Percentiles rank a stretch among this genome's conserved stretches.
Evolutionary conservation across 2,888 invertebrate species (phyloP).

Genomic region (Anoplius nigerrimus): DNA sequence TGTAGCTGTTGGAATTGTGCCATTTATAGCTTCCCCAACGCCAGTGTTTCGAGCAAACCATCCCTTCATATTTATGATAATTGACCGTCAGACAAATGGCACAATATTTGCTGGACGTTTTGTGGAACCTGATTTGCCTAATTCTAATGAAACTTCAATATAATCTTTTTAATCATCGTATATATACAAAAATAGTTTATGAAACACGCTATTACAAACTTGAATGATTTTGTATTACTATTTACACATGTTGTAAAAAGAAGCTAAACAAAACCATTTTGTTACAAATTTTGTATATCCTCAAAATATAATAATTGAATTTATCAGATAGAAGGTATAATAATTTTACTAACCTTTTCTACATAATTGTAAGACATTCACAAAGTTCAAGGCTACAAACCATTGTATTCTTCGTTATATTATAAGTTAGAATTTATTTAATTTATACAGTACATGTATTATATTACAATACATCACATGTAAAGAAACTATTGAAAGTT

Average conservation of each 20-base stretch:
- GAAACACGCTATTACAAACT: neutral
- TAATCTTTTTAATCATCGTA: neutral
- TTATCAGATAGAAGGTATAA: no score
- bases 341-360: no score
- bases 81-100: slow-evolving; percentile 77
- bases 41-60: slow-evolving; percentile 78
- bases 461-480: neutral
- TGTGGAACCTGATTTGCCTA: slow-evolving; percentile 73
- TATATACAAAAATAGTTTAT: neutral
- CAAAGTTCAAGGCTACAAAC: neutral
- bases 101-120: slow-evolving; percentile 82
- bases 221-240: neutral
- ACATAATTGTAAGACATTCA: neutral
- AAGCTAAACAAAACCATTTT: no score
- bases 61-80: slow-evolving; percentile 81
- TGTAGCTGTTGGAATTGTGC: slow-evolving; percentile 78
- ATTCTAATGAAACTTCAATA: neutral
- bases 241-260: no score
- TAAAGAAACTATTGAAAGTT: slow-evolving; percentile 11
- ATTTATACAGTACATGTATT: slow-evolving; percentile 10
- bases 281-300: no score
- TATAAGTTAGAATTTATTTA: neutral
- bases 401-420: neutral
- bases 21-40: slow-evolving; percentile 78
- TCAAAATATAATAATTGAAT: no score